phyloP scores from a whole-genome alignment of 2,113 vertebrate species.

The Smithornis capensis region DNA sequence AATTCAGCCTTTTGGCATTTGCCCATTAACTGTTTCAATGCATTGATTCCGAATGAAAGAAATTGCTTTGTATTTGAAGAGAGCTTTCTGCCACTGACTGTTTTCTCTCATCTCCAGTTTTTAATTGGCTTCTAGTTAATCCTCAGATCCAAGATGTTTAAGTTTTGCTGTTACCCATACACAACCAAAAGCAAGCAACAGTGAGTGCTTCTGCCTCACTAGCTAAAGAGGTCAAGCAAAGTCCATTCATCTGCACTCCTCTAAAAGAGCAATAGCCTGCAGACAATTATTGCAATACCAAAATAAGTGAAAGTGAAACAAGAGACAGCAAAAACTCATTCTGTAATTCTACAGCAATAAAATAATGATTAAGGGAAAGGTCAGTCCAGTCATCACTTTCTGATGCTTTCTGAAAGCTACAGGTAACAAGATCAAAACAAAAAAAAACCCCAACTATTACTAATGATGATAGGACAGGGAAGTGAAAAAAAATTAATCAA shows the following conservation, averaged over 20 bases:
- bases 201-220: background rate
- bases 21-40: background rate
- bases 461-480: background rate
- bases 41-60: background rate
- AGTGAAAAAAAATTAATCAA: background rate
- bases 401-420: background rate
- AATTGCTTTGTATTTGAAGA: background rate
- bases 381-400: background rate
- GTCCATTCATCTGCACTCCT: background rate
- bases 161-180: background rate
- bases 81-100: background rate
- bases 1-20: background rate
- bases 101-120: background rate
- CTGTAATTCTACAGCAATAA: background rate
- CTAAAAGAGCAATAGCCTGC: background rate
- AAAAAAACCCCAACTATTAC: background rate
- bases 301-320: constrained; percentile 2
- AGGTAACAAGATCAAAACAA: background rate
- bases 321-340: background rate
- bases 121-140: background rate
- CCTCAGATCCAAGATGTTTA: background rate
- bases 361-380: background rate
- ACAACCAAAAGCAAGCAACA: background rate
- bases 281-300: background rate
- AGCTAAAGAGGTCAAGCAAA: background rate